These are phyloP conservation scores for Lamprologus ornatipinnis DNA, from an alignment of 2,113 vertebrate genomes.

Conservation along the genomic window DNA sequence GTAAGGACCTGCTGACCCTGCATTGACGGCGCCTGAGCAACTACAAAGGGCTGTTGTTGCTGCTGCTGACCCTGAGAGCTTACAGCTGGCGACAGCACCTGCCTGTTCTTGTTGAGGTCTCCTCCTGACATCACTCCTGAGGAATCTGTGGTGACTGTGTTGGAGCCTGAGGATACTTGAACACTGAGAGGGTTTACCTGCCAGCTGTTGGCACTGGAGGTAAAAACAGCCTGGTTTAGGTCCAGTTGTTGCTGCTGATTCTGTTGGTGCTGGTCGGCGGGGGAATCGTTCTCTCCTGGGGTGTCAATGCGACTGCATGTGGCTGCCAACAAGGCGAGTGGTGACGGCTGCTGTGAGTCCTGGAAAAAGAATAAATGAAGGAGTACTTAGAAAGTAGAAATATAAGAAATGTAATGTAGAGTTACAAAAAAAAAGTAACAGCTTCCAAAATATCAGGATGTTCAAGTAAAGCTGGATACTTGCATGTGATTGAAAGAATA, in stretches of 20 bases:
- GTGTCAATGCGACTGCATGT: slow-evolving; percentile 96
- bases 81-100: slow-evolving; percentile 48
- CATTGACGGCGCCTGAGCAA: slow-evolving; percentile 76
- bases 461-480: neutral
- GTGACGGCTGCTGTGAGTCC: slow-evolving; percentile 91
- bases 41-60: slow-evolving; percentile 77
- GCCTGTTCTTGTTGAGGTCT: slow-evolving; percentile 71
- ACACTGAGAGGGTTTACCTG: slow-evolving; percentile 82
- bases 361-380: slow-evolving; percentile 39
- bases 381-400: neutral
- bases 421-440: neutral
- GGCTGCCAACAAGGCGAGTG: slow-evolving; percentile 90
- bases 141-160: slow-evolving; percentile 70
- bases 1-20: slow-evolving; percentile 90
- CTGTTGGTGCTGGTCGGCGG: slow-evolving; percentile 70
- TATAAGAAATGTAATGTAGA: neutral
- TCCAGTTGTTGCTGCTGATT: slow-evolving; percentile 77
- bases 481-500: neutral
- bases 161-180: slow-evolving; percentile 47
- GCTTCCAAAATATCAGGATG: neutral
- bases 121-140: slow-evolving; percentile 62
- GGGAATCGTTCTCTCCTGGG: slow-evolving; percentile 81
- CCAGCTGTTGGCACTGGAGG: slow-evolving; percentile 87
- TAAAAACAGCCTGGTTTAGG: slow-evolving; percentile 78
- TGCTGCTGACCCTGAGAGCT: slow-evolving; percentile 66